Evolutionary conservation across 1,140 invertebrate genomes (phyloP).

Genomic region (Dermatophagoides farinae): DNA sequence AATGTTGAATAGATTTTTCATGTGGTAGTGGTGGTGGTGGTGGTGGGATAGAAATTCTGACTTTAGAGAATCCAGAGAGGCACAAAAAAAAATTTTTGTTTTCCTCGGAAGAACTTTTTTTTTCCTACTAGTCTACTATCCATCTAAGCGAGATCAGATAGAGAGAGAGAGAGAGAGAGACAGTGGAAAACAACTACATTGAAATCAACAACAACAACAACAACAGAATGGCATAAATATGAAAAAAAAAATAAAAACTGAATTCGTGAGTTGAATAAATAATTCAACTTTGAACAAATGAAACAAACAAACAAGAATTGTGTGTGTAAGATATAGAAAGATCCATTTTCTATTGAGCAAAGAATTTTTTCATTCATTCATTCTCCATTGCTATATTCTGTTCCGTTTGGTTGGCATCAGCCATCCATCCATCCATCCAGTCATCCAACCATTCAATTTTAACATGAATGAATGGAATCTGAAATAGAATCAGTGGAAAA

Average conservation of each 20-base stretch:
- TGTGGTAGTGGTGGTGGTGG: not conserved
- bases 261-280: conserved; percentile 9
- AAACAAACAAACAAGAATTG: not conserved
- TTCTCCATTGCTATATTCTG: no score
- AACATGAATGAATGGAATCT: no score
- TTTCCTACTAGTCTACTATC: no score
- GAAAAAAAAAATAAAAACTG: not conserved
- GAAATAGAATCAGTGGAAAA: no score
- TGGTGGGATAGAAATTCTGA: not conserved
- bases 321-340: not conserved
- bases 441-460: no score
- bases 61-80: no score
- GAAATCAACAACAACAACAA: not conserved
- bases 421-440: no score
- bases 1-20: not conserved
- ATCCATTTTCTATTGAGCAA: no score
- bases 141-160: not conserved
- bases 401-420: no score
- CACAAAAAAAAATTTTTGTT: no score
- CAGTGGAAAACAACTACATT: not conserved
- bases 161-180: conserved; percentile 13
- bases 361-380: no score
- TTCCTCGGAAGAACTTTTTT: no score
- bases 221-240: conserved; percentile 2
- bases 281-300: not conserved